Percentiles rank a stretch among this genome's conserved stretches.
These are phyloP conservation scores for Otus sunia DNA, from an alignment of 2,113 vertebrate genomes.

Conservation along the genomic window DNA sequence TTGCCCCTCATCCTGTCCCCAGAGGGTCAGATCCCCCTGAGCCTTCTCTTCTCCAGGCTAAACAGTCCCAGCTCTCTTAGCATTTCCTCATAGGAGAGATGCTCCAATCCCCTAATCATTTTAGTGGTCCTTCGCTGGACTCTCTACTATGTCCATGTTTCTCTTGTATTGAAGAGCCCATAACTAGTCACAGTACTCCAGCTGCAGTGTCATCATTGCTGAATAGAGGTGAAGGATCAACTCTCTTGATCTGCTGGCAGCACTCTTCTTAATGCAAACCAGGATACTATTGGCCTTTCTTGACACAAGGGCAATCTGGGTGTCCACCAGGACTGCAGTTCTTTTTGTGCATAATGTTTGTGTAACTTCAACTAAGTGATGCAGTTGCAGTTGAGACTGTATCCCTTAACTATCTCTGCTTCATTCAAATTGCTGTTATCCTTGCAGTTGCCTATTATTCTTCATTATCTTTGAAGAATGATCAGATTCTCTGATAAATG, in stretches of 20 bases:
- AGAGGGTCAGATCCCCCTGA: not conserved
- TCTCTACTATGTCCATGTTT: fast-evolving
- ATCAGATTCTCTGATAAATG: not conserved
- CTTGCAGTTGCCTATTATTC: not conserved
- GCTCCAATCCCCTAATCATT: not conserved
- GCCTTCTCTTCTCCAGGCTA: not conserved
- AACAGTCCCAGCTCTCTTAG: not conserved
- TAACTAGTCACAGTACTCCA: not conserved
- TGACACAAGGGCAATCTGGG: not conserved
- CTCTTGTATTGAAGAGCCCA: not conserved
- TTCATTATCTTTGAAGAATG: not conserved
- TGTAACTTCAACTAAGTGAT: not conserved
- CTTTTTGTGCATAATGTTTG: not conserved
- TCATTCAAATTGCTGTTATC: not conserved
- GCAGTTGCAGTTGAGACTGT: not conserved
- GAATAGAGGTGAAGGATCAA: not conserved
- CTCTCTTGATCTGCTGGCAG: fast-evolving
- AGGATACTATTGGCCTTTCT: not conserved
- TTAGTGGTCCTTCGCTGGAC: not conserved
- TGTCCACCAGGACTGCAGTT: not conserved
- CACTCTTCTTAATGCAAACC: not conserved
- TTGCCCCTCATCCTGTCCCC: not conserved
- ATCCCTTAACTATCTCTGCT: not conserved
- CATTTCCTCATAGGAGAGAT: not conserved
- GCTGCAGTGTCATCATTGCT: not conserved